These are phyloP conservation scores for Sphaeramia orbicularis DNA, from an alignment of 2,797 vertebrate species.

Conservation along the genomic window DNA sequence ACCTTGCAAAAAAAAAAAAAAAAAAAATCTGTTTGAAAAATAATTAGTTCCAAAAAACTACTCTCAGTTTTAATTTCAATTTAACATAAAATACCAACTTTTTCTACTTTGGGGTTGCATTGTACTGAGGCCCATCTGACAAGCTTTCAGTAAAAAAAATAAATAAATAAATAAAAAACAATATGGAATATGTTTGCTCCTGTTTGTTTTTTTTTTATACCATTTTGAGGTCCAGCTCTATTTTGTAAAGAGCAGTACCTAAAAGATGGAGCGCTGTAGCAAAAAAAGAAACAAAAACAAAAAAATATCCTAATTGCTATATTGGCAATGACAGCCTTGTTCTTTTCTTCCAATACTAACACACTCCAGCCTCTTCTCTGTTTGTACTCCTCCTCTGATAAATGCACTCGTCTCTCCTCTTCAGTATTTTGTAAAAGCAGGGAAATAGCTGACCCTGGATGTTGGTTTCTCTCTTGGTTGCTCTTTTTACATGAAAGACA, in stretches of 20 bases:
- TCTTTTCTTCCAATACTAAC: slow-evolving; percentile 69
- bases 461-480: slow-evolving; percentile 15
- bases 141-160: not conserved
- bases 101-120: not conserved
- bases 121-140: not conserved
- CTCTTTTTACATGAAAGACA: slow-evolving; percentile 6
- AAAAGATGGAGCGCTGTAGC: slow-evolving; percentile 46
- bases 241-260: slow-evolving; percentile 47
- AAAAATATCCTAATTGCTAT: slow-evolving; percentile 64
- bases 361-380: slow-evolving; percentile 60
- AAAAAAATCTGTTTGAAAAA: no score
- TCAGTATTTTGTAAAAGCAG: slow-evolving; percentile 49
- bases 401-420: slow-evolving; percentile 53
- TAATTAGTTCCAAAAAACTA: no score
- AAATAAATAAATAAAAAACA: not conserved
- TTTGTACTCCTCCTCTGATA: slow-evolving; percentile 31
- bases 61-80: no score
- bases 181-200: not conserved
- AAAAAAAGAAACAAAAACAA: not conserved
- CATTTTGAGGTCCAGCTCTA: slow-evolving; percentile 44
- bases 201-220: slow-evolving; percentile 35
- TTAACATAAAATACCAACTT: no score
- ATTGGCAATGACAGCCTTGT: slow-evolving; percentile 60
- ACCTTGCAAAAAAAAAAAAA: no score
- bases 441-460: slow-evolving; percentile 39